Base-by-base conservation (phyloP, 2,888 invertebrate genomes). In the Drosophila testacea region DNA sequence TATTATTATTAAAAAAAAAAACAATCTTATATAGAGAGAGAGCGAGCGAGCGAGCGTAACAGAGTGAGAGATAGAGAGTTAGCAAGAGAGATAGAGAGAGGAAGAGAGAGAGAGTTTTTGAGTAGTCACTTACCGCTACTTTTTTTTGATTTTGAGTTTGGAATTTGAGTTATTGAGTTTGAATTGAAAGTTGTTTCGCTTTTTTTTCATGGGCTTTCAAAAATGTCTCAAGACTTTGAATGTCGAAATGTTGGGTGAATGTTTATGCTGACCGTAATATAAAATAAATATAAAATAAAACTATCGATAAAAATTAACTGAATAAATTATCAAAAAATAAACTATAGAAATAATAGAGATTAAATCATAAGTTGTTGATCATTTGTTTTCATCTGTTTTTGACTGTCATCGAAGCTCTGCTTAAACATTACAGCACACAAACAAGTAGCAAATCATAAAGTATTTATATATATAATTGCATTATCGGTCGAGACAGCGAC, bases 351-450 rank as follows among this genome's bases (percentile, higher is more conserved):
- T 67, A n/a, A 59, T 34, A 36, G 27, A 64, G 48, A 55, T 52
- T 10, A 22, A 65, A 56, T 27, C 28, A 27, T 60, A 6, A 66
- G 56, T 69, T 81, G 66, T 87, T 76, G 74, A 74, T 69, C 48
- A 73, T 77, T 80, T 83, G 80, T 71, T 65, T 72, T 61, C 59
- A 73, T 72, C 68, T 73, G 73, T 74, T 77, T 78, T 79, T 80
- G 79, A 73, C 75, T 89, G 83, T 83, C 81, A 91, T 90, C 90
- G 91, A 91, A 91, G 90, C 91, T 90, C 90, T 89, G 86, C 87
- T 84, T 80, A 84, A 88, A 90, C 89, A 90, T 90, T 90, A 88
- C 90, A 91, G 91, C 89, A 86, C 81, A 83, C 79, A 80, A 77
- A 80, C 68, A 83, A 81, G 47, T 78, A 56, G 81, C 83, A 81